Conservation (phyloP, 2,888 invertebrate genomes). For the Epicampocera succincta region DNA sequence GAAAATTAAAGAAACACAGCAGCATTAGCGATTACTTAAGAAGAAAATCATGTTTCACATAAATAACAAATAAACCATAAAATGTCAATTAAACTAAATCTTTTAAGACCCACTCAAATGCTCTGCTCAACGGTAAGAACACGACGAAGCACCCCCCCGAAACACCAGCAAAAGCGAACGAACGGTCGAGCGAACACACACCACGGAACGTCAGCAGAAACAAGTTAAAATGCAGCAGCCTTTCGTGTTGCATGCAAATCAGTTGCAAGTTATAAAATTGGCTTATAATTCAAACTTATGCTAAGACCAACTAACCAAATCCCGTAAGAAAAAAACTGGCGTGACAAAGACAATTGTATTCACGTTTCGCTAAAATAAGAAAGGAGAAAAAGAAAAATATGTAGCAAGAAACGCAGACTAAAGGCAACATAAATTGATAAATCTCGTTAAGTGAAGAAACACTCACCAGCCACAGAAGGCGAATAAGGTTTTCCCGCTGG, state of each 20-base stretch:
- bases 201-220: conserved; percentile 70
- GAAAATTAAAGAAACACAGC: conserved; percentile 39
- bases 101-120: conserved; percentile 68
- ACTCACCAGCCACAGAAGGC: conserved; percentile 69
- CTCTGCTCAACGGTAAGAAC: conserved; percentile 52
- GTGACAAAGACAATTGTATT: conserved; percentile 52
- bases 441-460: conserved; percentile 58
- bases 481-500: conserved; percentile 38
- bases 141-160: conserved; percentile 71
- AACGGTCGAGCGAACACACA: background rate
- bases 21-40: conserved; percentile 42
- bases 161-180: conserved; percentile 17
- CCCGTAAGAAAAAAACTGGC: conserved; percentile 52
- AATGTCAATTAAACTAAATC: conserved; percentile 70
- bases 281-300: conserved; percentile 69
- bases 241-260: conserved; percentile 78
- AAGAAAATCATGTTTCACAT: conserved; percentile 60
- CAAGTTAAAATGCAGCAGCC: conserved; percentile 71
- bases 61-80: conserved; percentile 67
- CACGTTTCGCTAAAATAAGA: conserved; percentile 37
- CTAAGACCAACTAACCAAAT: conserved; percentile 64
- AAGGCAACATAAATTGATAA: conserved; percentile 66
- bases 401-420: conserved; percentile 5
- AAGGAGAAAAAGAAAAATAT: background rate
- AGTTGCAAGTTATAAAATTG: conserved; percentile 70